Evolutionary conservation across 2,113 vertebrate species (phyloP).

Genomic region (Bufo gargarizans): DNA sequence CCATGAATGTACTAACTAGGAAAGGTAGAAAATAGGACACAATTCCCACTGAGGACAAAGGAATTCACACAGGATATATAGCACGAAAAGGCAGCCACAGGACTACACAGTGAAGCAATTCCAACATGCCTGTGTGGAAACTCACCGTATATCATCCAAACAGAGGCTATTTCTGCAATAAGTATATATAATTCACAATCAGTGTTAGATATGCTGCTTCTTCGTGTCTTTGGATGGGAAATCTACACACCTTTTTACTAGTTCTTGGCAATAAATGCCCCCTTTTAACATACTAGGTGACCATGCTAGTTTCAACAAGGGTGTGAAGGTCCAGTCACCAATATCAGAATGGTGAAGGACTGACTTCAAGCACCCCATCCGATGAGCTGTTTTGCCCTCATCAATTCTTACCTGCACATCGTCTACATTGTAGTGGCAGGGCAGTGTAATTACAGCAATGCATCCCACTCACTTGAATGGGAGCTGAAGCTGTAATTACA

Average conservation of each 20-base stretch:
- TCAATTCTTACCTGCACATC: too few relatives aligned
- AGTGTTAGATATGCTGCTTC: conserved; percentile 6
- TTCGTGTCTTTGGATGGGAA: neutral
- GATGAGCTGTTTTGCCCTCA: too few relatives aligned
- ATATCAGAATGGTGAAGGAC: too few relatives aligned
- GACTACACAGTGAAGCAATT: conserved; percentile 57
- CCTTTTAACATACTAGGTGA: neutral
- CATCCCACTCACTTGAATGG: too few relatives aligned
- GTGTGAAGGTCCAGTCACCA: neutral
- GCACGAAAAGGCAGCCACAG: conserved; percentile 16
- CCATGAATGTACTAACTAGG: neutral
- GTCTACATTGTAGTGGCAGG: too few relatives aligned
- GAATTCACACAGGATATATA: neutral
- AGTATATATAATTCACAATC: conserved; percentile 73
- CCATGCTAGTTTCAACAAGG: neutral
- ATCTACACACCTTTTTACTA: neutral
- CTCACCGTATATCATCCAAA: conserved; percentile 91
- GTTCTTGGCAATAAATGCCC: neutral
- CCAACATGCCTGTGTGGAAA: conserved; percentile 73
- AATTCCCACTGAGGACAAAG: neutral
- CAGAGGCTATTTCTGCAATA: conserved; percentile 97
- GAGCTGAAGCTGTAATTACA: too few relatives aligned
- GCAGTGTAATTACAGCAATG: too few relatives aligned
- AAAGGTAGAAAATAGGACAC: conserved; percentile 22
- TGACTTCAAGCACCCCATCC: too few relatives aligned